These are phyloP conservation scores for Micromys minutus DNA, from an alignment of 2,113 vertebrate species.

Conservation along the genomic window DNA sequence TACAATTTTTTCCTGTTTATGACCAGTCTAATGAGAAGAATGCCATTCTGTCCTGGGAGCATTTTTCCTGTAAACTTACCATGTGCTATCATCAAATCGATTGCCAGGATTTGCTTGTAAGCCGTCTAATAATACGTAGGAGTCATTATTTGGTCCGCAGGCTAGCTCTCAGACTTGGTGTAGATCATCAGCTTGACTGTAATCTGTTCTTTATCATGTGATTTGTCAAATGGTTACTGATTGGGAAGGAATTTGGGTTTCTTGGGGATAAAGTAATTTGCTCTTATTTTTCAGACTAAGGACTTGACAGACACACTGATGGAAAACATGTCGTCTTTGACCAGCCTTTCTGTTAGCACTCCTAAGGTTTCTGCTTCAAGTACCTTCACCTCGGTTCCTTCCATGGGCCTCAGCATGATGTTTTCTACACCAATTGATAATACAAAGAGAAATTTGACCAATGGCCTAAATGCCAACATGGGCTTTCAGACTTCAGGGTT, in stretches of 20 bases:
- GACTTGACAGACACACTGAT: slow-evolving; percentile 96
- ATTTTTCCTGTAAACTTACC: slow-evolving; percentile 21
- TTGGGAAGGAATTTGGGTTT: slow-evolving; percentile 40
- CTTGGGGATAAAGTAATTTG: slow-evolving; percentile 52
- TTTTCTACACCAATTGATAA: slow-evolving; percentile 85
- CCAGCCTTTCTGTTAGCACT: slow-evolving; percentile 87
- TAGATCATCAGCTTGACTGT: slow-evolving; percentile 48
- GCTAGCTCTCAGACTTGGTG: background rate
- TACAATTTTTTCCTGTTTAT: slow-evolving; percentile 24
- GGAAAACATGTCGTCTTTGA: slow-evolving; percentile 93
- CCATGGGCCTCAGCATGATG: slow-evolving; percentile 85
- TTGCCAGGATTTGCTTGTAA: background rate
- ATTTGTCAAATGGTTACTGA: slow-evolving; percentile 22
- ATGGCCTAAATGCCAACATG: slow-evolving; percentile 90
- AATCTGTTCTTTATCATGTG: slow-evolving; percentile 15
- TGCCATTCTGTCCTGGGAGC: background rate
- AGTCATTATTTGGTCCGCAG: background rate
- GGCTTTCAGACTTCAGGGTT: slow-evolving; percentile 91
- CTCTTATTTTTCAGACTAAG: slow-evolving; percentile 90
- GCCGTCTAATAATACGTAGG: background rate
- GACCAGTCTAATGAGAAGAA: slow-evolving; percentile 1
- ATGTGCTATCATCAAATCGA: background rate
- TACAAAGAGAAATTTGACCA: slow-evolving; percentile 87
- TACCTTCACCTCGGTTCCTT: slow-evolving; percentile 86
- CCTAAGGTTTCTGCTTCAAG: slow-evolving; percentile 86